Evolutionary conservation across 2,888 invertebrate genomes (phyloP), one percentile per base, ranked within the genome.

Genomic region (Galerucella nymphaeae): DNA sequence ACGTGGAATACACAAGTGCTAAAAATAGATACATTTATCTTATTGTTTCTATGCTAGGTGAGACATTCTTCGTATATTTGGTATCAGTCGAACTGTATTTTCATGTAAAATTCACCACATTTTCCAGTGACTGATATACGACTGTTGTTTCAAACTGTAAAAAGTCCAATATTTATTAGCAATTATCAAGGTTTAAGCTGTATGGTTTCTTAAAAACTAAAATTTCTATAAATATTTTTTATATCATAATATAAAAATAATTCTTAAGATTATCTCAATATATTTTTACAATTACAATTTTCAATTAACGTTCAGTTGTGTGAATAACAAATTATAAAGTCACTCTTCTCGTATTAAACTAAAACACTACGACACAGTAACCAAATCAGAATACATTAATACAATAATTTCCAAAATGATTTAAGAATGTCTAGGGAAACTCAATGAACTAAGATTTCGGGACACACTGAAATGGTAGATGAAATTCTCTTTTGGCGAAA

Each of bases 131-230:
- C 81, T 81, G 80, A 81, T 80, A 82, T 80, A 78, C 30, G 64
- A 81, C 78, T 80, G 79, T 73, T 66, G 78, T 76, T 66, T 42
- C 73, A 75, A 77, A 74, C 78, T 80, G 79, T 76, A 79, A 81
- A 83, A 84, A 83, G 86, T 86, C 86, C 86, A 86, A 86, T 86
- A 86, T 85, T 86, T 86, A 86, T 86, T 84, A 85, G 80, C 77
- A 71, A 80, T 78, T 77, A 81, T 83, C 84, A 85, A 86, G 86
- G 86, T 86, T 86, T 86, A 86, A 86, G 86, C 86, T 85, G 84
- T 78, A 71, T 74, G n/a, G 58, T 42, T 16, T 42, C 23, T 38
- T 41, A 62, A 23, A 63, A 48, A 11, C n/a, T 64, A 64, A 64
- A 38, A 53, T 65, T 45, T 50, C n/a, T 53, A 53, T 59, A 20